phyloP scores from a whole-genome alignment of 2,888 invertebrate genomes.

The Dolomedes plantarius region DNA sequence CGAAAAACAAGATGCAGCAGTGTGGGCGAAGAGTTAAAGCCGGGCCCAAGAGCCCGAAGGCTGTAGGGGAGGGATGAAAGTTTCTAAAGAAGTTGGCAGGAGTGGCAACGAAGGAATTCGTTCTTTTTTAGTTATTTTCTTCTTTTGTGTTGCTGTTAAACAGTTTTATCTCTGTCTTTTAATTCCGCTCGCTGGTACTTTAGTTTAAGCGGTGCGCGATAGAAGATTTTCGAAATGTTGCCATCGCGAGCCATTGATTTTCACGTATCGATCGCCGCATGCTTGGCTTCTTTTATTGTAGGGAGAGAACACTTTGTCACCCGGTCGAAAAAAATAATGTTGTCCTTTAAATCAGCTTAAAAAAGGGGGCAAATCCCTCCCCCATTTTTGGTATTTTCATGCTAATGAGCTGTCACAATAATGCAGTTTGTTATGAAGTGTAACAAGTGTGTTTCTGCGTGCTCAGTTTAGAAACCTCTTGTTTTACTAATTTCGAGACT shows the following conservation, averaged over 20 bases:
- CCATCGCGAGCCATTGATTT: neutral
- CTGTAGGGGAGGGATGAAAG: neutral
- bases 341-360: no score
- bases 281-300: neutral
- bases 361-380: no score
- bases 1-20: conserved; percentile 45
- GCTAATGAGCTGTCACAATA: no score
- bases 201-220: neutral
- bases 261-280: neutral
- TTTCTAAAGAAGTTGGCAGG: conserved; percentile 18
- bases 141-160: conserved; percentile 10
- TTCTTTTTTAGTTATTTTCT: neutral
- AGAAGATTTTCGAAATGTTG: neutral
- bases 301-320: no score
- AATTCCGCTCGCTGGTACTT: neutral
- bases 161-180: conserved; percentile 13
- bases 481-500: no score
- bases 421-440: no score
- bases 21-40: conserved; percentile 33
- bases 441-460: no score
- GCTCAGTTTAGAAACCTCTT: no score
- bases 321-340: no score
- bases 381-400: no score
- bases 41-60: conserved; percentile 14
- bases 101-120: conserved; percentile 18